These are phyloP conservation scores for Eilema depressum DNA, from an alignment of 2,888 invertebrate species.

Conservation along the genomic window DNA sequence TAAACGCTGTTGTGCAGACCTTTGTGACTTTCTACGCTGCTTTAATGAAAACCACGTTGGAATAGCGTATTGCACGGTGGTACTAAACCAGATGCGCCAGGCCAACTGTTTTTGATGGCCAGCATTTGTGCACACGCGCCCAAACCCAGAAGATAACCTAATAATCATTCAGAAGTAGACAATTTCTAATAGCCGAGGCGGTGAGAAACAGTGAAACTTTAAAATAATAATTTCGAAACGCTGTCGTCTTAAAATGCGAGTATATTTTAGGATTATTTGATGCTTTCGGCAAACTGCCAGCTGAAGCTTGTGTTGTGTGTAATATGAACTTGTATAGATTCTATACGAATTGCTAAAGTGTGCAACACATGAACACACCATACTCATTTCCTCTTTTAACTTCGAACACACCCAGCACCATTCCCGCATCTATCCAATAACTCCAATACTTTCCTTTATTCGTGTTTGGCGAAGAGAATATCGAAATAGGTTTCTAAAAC, in stretches of 20 bases:
- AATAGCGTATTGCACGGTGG: too few species aligned
- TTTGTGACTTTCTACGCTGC: too few species aligned
- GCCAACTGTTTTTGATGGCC: background rate
- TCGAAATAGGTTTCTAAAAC: background rate
- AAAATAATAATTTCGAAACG: background rate
- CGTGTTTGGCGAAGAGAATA: background rate
- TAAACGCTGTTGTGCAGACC: too few species aligned
- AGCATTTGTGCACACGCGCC: background rate
- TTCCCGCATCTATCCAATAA: background rate
- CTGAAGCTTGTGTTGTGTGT: background rate
- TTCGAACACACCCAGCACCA: background rate
- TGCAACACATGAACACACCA: background rate
- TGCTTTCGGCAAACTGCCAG: constrained; percentile 12
- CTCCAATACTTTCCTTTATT: background rate
- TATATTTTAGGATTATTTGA: constrained; percentile 20
- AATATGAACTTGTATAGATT: background rate
- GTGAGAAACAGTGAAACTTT: too few species aligned
- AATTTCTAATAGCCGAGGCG: too few species aligned
- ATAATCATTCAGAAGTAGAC: background rate
- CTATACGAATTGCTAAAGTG: background rate
- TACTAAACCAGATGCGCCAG: background rate
- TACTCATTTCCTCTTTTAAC: background rate
- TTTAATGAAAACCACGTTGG: background rate
- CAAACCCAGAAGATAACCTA: background rate
- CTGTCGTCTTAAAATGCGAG: background rate